A percentile compares a stretch with the other conserved stretches of the same genome.
Evolutionary conservation across 2,797 vertebrate species (phyloP).

Genomic region (Gobionotothen gibberifrons): DNA sequence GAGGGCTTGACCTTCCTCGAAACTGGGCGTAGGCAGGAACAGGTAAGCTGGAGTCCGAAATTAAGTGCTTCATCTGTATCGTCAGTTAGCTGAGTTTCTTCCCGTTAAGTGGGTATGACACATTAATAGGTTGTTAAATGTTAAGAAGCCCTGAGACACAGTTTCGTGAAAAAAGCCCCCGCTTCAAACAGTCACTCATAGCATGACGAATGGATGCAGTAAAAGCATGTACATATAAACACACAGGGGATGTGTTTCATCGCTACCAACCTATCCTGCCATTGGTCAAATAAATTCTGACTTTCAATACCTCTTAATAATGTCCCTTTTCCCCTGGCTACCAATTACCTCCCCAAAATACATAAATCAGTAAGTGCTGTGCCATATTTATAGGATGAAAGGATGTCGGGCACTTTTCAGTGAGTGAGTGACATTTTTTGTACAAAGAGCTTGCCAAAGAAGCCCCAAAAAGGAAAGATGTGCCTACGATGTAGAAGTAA

Average conservation of each 20-base stretch:
- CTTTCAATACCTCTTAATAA: slow-evolving; percentile 22
- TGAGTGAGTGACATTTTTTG: slow-evolving; percentile 6
- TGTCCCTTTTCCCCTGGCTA: slow-evolving; percentile 18
- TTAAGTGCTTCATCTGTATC: no score
- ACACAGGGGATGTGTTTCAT: not conserved
- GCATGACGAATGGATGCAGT: not conserved
- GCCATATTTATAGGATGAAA: slow-evolving; percentile 42
- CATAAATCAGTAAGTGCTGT: slow-evolving; percentile 22
- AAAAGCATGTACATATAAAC: not conserved
- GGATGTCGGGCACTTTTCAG: slow-evolving; percentile 18
- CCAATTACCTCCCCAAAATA: slow-evolving; percentile 5
- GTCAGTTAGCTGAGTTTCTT: no score
- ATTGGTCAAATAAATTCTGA: slow-evolving; percentile 13
- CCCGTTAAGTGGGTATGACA: no score
- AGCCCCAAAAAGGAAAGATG: slow-evolving; percentile 32
- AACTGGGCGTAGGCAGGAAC: no score
- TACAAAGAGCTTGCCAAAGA: slow-evolving; percentile 30
- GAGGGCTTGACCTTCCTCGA: no score
- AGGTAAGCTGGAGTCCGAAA: no score
- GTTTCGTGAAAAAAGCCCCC: no score
- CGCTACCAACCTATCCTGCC: no score
- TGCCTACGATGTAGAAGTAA: slow-evolving; percentile 38
- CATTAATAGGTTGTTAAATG: no score
- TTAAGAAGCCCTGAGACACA: no score
- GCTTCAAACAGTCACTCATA: slow-evolving; percentile 1